phyloP scores from a whole-genome alignment of 2,797 vertebrate species.

The Stomatorhinus walkeri region DNA sequence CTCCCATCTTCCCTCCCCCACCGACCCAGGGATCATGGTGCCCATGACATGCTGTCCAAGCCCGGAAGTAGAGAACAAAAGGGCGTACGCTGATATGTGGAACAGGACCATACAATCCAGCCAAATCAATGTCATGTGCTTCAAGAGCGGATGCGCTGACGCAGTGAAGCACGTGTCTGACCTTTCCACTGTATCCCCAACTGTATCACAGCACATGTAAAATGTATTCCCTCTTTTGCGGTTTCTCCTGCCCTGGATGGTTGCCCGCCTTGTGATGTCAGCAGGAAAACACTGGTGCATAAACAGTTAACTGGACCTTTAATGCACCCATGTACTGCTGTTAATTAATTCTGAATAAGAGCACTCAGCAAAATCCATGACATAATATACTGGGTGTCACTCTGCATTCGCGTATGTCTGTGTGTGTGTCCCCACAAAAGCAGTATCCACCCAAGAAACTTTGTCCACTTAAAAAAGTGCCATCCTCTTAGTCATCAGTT shows the following conservation, averaged over 20 bases:
- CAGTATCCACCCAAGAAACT: neutral
- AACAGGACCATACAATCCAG: neutral
- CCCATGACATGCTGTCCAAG: neutral
- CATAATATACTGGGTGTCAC: neutral
- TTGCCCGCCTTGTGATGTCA: neutral
- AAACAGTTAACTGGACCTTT: neutral
- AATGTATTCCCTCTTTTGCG: neutral
- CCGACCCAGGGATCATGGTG: neutral
- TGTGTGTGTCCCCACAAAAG: constrained; percentile 4
- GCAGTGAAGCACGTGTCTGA: neutral
- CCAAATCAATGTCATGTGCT: neutral
- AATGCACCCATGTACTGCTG: neutral
- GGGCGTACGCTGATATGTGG: neutral
- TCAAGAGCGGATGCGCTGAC: too few relatives aligned
- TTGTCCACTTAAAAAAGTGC: neutral
- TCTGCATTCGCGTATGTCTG: constrained; percentile 30
- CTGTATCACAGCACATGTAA: neutral
- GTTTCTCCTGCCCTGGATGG: neutral
- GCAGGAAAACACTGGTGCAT: neutral
- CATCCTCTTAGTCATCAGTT: neutral
- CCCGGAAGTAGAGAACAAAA: neutral
- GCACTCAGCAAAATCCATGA: neutral
- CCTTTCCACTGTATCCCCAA: neutral
- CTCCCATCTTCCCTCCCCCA: neutral
- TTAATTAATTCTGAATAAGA: neutral